Evolutionary conservation across 1,140 invertebrate genomes (phyloP), one percentile per base, ranked within the genome.

Genomic region (Daktulosphaira vitifoliae): DNA sequence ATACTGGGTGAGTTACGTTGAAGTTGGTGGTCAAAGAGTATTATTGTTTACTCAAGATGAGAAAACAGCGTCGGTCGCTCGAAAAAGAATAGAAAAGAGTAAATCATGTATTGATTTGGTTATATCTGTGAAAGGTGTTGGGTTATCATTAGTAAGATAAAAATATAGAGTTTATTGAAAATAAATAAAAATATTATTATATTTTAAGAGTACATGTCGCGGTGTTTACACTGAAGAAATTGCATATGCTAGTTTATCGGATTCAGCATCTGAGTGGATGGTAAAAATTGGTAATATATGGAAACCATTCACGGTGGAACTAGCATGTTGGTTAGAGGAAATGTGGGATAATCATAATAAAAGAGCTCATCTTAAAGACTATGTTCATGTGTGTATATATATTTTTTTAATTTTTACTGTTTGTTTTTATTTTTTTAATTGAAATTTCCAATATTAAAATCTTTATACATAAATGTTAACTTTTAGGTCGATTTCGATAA

Each of bases 1-100:
- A n/a, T 89, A 88, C 70, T 92, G 89, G 88, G 81, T 89, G 33
- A 89, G 86, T 54, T 90, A 85, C 67, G 78, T 87, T 69, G 84
- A 90, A 67, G 25, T 8, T 15, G 81, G 81, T 0, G 78, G 81
- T 29, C 88, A 92, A 75, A 76, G 87, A 71, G 85, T 88, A 0
- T 76, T 91, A 23, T 78, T 89, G n/a, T 83, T 92, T 69, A 89
- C 88, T 0, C 86, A 89, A 75, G 86, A 90, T 70, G 83, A 88
- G 71, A 78, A 82, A 69, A 79, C 90, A 9, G 87, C 86, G 2
- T 78, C 82, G 39, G 79, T 82, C 68, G 82, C 84, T 11, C 78
- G 82, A 71, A 80, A 81, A 74, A 80, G 81, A 62, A 84, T 85
- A 22, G 85, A 88, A 72, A 80, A 83, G 5, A 85, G 91, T 72